Percentiles rank a stretch among this genome's conserved stretches.
Conservation (phyloP, 2,888 invertebrate genomes). For the Dryadula phaetusa region DNA sequence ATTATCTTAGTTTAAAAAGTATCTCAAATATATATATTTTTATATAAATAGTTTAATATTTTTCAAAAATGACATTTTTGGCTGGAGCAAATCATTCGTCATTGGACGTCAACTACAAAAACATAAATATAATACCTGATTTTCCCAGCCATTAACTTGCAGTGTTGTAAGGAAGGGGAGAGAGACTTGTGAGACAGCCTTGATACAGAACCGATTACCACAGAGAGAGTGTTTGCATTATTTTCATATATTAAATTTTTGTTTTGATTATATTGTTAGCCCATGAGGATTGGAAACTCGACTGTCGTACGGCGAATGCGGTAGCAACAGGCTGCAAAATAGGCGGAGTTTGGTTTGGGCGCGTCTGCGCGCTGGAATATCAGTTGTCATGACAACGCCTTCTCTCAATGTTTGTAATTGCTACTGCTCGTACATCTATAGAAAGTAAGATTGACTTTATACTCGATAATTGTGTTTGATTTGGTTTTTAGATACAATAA, state of each 20-base stretch:
- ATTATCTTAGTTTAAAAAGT: too few relatives aligned
- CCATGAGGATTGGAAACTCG: slow-evolving; percentile 57
- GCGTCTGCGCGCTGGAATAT: slow-evolving; percentile 69
- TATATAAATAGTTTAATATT: background rate
- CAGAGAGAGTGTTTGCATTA: slow-evolving; percentile 30
- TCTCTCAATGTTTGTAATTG: slow-evolving; percentile 76
- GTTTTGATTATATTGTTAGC: slow-evolving; percentile 63
- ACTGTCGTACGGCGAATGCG: slow-evolving; percentile 70
- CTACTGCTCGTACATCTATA: slow-evolving; percentile 50
- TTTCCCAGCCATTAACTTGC: slow-evolving; percentile 61
- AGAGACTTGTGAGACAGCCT: slow-evolving; percentile 22
- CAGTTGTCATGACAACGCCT: slow-evolving; percentile 80
- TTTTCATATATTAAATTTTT: slow-evolving; percentile 27
- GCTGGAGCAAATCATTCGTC: background rate
- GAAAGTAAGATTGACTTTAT: slow-evolving; percentile 68
- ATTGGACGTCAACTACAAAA: slow-evolving; percentile 28
- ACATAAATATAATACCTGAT: slow-evolving; percentile 64
- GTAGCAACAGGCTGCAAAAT: slow-evolving; percentile 78
- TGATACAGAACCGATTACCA: slow-evolving; percentile 48
- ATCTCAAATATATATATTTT: too few relatives aligned
- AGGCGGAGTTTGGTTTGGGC: slow-evolving; percentile 66
- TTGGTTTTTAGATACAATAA: slow-evolving; percentile 31
- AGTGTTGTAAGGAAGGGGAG: background rate
- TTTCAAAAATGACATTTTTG: background rate
- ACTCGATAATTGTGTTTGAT: slow-evolving; percentile 61